A percentile compares a stretch with the other conserved stretches of the same genome.
These are phyloP conservation scores for Siniperca scherzeri DNA, from an alignment of 2,797 vertebrate genomes.

Conservation along the genomic window DNA sequence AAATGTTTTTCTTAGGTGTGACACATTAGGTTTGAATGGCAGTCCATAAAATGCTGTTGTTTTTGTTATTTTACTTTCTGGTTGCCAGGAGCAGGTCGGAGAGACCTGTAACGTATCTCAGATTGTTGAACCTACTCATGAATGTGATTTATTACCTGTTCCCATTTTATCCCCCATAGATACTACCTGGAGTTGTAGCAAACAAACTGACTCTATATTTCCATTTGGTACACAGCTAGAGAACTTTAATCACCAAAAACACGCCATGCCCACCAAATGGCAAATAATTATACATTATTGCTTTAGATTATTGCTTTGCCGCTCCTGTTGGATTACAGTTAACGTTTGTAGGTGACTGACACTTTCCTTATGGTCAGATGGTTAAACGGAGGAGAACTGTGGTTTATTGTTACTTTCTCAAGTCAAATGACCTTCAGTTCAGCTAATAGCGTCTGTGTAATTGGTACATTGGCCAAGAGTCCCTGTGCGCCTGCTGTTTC, in stretches of 20 bases:
- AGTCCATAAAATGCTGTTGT: conserved; percentile 32
- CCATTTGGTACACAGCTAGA: not conserved
- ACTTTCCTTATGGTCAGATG: conserved; percentile 50
- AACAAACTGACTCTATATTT: conserved; percentile 40
- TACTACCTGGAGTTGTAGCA: conserved; percentile 3
- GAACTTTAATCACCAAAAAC: conserved; percentile 34
- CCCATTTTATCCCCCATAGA: not conserved
- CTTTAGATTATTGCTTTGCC: conserved; percentile 41
- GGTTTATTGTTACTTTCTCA: conserved; percentile 48
- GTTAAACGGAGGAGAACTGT: conserved; percentile 56
- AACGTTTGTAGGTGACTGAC: conserved; percentile 55
- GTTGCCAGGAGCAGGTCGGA: conserved; percentile 48
- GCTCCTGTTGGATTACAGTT: conserved; percentile 44
- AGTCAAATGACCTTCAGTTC: conserved; percentile 35
- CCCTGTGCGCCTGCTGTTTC: conserved; percentile 49
- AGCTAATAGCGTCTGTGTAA: conserved; percentile 55
- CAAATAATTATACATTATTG: conserved; percentile 46
- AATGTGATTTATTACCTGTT: conserved; percentile 38
- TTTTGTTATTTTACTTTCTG: conserved; percentile 58
- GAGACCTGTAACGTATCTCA: conserved; percentile 43
- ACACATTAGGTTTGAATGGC: conserved; percentile 32
- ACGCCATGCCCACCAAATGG: conserved; percentile 28
- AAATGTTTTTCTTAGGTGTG: conserved; percentile 43
- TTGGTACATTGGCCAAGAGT: conserved; percentile 41
- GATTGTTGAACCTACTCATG: conserved; percentile 27